Percentiles rank a stretch among this genome's conserved stretches.
Conservation (phyloP, 2,797 vertebrate genomes). For the Tiaroga cobitis region DNA sequence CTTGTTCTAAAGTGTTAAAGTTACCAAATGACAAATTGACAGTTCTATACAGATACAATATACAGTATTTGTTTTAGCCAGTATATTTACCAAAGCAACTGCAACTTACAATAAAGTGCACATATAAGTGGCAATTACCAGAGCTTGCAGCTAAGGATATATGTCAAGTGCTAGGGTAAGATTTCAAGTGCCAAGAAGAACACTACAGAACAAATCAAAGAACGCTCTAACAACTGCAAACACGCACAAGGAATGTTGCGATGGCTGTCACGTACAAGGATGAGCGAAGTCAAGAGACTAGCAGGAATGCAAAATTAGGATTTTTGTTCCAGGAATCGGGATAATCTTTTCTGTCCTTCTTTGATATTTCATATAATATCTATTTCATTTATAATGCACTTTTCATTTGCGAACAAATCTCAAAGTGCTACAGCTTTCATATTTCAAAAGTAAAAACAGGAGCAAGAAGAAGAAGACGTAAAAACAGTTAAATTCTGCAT, state of each 20-base stretch:
- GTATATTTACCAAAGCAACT: slow-evolving; percentile 8
- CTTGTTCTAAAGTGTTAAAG: not conserved
- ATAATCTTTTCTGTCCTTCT: not conserved
- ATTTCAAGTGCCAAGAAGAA: slow-evolving; percentile 17
- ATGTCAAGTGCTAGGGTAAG: slow-evolving; percentile 21
- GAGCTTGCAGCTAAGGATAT: not conserved
- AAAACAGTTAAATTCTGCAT: too few species aligned
- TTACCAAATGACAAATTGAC: not conserved
- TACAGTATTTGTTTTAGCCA: not conserved
- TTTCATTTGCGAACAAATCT: too few species aligned
- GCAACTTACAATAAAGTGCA: not conserved
- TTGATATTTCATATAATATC: not conserved
- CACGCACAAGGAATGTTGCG: not conserved
- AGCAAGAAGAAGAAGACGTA: too few species aligned
- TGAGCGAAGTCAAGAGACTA: not conserved
- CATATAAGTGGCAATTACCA: slow-evolving; percentile 17
- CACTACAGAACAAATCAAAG: not conserved
- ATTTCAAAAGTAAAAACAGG: too few species aligned
- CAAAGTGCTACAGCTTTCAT: too few species aligned
- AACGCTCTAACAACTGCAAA: not conserved
- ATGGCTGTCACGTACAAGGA: not conserved
- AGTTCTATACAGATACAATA: not conserved
- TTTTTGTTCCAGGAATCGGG: not conserved
- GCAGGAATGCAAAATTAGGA: not conserved
- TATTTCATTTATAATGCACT: too few species aligned